Base-by-base conservation (phyloP, 2,888 invertebrate species). In the Lithophane ornitopus region DNA sequence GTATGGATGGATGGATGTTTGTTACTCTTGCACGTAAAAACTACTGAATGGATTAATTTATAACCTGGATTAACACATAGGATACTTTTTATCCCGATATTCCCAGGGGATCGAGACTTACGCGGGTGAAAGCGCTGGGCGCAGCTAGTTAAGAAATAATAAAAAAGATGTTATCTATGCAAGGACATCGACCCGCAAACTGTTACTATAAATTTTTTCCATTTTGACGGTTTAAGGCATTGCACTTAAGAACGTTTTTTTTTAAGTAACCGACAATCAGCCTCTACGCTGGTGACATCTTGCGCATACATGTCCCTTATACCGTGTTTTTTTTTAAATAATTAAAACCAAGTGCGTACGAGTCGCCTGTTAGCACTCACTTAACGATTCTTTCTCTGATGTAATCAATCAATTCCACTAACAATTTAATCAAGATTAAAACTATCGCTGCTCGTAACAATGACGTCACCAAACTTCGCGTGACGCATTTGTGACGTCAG, bases 401-500 rank as follows among this genome's bases (percentile, higher is more conserved):
- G 34, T 16, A 28, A 54, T 41, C 65, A 62, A 70, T 46, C 34
- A 71, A 68, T 52, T 59, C 49, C 34, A 41, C 34, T n/a, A 56
- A 44, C 59, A 54, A 65, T 72, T 41, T 44, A 62, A 78, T 83
- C 56, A 79, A 73, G 79, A 68, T 65, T 44, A 61, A 52, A 26
- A 65, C 41, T 44, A 56, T 52, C 19, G 28, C 28, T 46, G 22
- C 49, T 14, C 28, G 44, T 41, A 75, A 79, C 66, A 73, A 66
- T 85, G 71, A 67, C 85, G 81, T 66, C 74, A 82, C 16, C 11
- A 39, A 52, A 65, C n/a, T 54, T 9, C 19, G 22, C 26, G 26
- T 75, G 81, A 85, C 81, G 75, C 56, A 74, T 28, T 44, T 34
- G 39, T 82, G 85, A 80, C 75, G 74, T 85, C 85, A 72, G 56